A percentile compares a stretch with the other conserved stretches of the same genome.
Conservation (phyloP, 2,888 invertebrate species). For the Pseudanteris insignis region DNA sequence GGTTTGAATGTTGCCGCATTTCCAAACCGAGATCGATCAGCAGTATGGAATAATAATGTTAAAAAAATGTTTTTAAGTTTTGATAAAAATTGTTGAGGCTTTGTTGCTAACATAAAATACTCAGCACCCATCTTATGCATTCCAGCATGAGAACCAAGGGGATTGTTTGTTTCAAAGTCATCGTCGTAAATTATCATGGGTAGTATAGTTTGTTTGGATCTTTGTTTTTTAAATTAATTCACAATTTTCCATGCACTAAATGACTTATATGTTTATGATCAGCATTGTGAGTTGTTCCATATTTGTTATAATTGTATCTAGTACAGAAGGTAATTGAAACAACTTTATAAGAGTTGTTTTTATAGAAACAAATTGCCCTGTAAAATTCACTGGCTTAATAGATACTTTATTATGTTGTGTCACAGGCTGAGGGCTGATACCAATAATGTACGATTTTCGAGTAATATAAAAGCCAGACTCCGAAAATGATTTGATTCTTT, state of each 20-base stretch:
- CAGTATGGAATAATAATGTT: constrained; percentile 1
- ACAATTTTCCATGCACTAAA: neutral
- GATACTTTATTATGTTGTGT: neutral
- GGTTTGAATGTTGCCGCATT: constrained; percentile 16
- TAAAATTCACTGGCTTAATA: constrained; percentile 4
- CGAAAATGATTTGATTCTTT: constrained; percentile 2
- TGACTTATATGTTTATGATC: neutral
- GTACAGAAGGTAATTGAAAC: constrained; percentile 8
- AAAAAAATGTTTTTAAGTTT: constrained; percentile 11
- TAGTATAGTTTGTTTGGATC: neutral
- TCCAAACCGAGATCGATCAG: constrained; percentile 9
- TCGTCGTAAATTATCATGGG: neutral
- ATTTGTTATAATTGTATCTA: constrained; percentile 11
- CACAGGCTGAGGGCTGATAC: neutral
- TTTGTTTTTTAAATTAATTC: neutral
- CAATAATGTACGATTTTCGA: constrained; percentile 9
- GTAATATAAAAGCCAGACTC: constrained; percentile 5
- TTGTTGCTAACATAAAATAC: neutral
- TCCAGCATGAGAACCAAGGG: constrained; percentile 1
- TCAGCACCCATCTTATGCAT: neutral
- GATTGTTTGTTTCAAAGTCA: constrained; percentile 1
- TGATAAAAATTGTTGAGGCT: neutral
- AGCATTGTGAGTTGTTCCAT: constrained; percentile 5
- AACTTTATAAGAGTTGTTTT: constrained; percentile 5
- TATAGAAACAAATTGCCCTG: constrained; percentile 11